Base-by-base conservation (phyloP, 2,888 invertebrate genomes). In the Macrosiphum euphorbiae region DNA sequence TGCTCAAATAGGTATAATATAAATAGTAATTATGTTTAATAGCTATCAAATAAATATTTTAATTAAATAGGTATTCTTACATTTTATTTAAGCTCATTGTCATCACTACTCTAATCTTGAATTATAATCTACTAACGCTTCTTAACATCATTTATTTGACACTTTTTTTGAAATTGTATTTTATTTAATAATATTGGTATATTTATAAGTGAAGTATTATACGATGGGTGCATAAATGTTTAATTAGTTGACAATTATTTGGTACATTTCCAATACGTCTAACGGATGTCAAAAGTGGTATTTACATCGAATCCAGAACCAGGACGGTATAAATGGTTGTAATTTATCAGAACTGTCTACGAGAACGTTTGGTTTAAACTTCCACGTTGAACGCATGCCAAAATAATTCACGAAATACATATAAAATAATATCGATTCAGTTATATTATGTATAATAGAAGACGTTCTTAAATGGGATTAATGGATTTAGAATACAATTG, bases 301-400 rank as follows among this genome's bases (percentile, higher is more conserved):
- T 94, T 93, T 86, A 94, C 85, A 90, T 61, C 58, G 28, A 94
- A 84, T 90, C 90, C 93, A 90, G 89, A 93, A 89, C 50, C 47
- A 84, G 16, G 5, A 84, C 7, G 26, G 84, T 89, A 61, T 93
- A 90, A 55, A 93, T 58, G 88, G 89, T 85, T 84, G 78, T 89
- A 93, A 93, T 89, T 93, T 93, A 93, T 93, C 89, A 93, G 55
- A 88, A 58, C 84, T 92, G 89, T 93, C 89, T 26, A 47, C 84
- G 58, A 89, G 47, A 28, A 47, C 44, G 58, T 84, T 78, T 85
- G 85, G 47, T 84, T 85, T 61, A 88, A 88, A 61, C 67, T 92
- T 88, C 41, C 26, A 35, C 44, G 78, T 47, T 93, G 93, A 90
- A 85, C 58, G 41, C 20, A 28, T 50, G 93, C 93, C 93, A 94